Evolutionary conservation across 2,113 vertebrate species (phyloP), one percentile per base, ranked within the genome.

Genomic region (Verasper variegatus): DNA sequence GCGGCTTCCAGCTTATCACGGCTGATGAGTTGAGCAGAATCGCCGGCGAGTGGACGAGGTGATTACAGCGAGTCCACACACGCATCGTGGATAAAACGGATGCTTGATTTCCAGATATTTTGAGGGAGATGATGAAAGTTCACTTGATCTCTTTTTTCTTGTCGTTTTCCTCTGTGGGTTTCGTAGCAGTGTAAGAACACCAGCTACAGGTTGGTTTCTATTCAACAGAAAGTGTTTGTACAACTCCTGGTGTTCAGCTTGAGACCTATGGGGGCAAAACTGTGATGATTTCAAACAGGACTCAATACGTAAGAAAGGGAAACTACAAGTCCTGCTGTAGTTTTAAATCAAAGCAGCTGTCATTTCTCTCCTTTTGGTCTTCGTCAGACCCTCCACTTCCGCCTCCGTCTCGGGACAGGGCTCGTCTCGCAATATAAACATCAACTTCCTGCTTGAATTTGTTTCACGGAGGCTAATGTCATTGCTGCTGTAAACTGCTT

Each of bases 351-450:
- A 66, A 81, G 42, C 82, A 76, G 74, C 78, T 81, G 71, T 69
- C 65, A 45, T 66, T 68, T 74, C 4, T 80, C 81, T 74, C 26
- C 55, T n/a, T 83, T 74, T 71, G 59, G 31, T 81, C 13, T 55
- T 78, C 54, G 72, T 85, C 23, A 75, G 37, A 55, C 27, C 76
- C 51, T 60, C 13, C 8, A 26, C 75, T 74, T 75, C 68, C 73
- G 40, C 40, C 40, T 42, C 40, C 40, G 71, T 71, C 71, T 2
- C 7, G 64, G 76, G 81, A 78, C 15, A 15, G 54, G 14, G 9
- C 51, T 84, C 75, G 76, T 88, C 74, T 61, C 71, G n/a, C 80
- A 86, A 76, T 61, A 58, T 86, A 91, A 88, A 92, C 85, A 90
- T 63, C 13, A 18, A 85, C 81, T 85, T 89, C 89, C 87, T 88